These are phyloP conservation scores for Mugil cephalus DNA, from an alignment of 2,113 vertebrate species.

Conservation along the genomic window DNA sequence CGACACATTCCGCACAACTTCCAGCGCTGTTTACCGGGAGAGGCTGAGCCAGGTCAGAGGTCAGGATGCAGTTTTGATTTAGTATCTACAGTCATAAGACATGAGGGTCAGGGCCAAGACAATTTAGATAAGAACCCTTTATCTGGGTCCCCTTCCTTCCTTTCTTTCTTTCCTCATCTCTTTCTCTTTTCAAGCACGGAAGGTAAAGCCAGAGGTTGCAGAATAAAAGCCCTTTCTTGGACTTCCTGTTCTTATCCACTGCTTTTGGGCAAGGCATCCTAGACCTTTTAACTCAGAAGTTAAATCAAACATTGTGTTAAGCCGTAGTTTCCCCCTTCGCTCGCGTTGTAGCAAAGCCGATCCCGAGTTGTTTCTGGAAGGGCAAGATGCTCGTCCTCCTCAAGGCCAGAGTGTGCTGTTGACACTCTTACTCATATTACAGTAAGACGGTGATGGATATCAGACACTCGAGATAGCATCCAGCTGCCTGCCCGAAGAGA, in stretches of 20 bases:
- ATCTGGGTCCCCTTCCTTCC: conserved; percentile 68
- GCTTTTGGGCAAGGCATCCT: background rate
- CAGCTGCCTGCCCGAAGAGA: conserved; percentile 35
- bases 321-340: background rate
- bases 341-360: background rate
- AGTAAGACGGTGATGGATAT: conserved; percentile 35
- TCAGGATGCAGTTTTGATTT: conserved; percentile 70
- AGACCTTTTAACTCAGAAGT: background rate
- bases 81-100: conserved; percentile 67
- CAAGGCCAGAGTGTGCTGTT: conserved; percentile 56
- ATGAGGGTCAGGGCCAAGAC: conserved; percentile 79
- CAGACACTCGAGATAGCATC: conserved; percentile 32
- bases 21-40: conserved; percentile 39
- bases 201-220: conserved; percentile 53
- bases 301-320: conserved; percentile 5
- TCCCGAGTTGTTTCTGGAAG: background rate
- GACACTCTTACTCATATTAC: conserved; percentile 37
- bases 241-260: conserved; percentile 45
- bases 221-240: conserved; percentile 51
- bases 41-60: conserved; percentile 49
- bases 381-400: conserved; percentile 12
- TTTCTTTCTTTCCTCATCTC: conserved; percentile 44
- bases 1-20: conserved; percentile 18
- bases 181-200: conserved; percentile 52
- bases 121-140: conserved; percentile 79